Evolutionary conservation across 1,140 invertebrate species (phyloP), one percentile per base, ranked within the genome.

Genomic region (Callitettix versicolor): DNA sequence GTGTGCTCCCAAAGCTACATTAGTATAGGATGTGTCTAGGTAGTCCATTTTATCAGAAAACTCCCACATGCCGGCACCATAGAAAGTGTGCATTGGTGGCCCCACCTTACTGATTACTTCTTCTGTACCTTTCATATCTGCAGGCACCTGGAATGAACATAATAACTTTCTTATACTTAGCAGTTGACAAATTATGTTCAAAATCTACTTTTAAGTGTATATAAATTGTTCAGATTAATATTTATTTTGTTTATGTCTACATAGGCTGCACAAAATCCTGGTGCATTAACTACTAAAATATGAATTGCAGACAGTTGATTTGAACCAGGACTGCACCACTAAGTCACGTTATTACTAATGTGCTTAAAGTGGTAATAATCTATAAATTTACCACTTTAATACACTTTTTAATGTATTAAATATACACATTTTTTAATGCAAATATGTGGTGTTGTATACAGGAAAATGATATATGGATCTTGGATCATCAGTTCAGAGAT

Each of bases 21-120:
- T 71, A 21, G 56, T 58, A 44, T 86, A 86, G 0, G 84, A 82
- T 0, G 81, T 81, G 60, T 88, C 85, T 0, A 74, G 73, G 52
- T 79, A 75, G 22, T 73, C 72, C 20, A 71, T 63, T 26, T 72
- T 67, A 6, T 76, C 72, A 4, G 72, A 73, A 57, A 84, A 77
- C 38, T 73, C 67, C 76, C 77, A 83, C 73, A 80, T 77, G 26
- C 26, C 26, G 30, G 75, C 78, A 34, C 82, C 79, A 63, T 81
- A 86, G 17, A 82, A 60, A 0, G 81, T 85, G 53, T 77, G 70
- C 63, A 79, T 76, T 0, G 81, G 65, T 0, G 76, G 76, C 14
- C 73, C 73, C 0, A 82, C 60, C 18, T 71, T 68, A 30, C 71
- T 67, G 15, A 76, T 71, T 0, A 79, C 71, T 53, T 65, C 53